These are phyloP conservation scores for Campylorhamphus procurvoides DNA, from an alignment of 2,113 vertebrate genomes.

Conservation along the genomic window DNA sequence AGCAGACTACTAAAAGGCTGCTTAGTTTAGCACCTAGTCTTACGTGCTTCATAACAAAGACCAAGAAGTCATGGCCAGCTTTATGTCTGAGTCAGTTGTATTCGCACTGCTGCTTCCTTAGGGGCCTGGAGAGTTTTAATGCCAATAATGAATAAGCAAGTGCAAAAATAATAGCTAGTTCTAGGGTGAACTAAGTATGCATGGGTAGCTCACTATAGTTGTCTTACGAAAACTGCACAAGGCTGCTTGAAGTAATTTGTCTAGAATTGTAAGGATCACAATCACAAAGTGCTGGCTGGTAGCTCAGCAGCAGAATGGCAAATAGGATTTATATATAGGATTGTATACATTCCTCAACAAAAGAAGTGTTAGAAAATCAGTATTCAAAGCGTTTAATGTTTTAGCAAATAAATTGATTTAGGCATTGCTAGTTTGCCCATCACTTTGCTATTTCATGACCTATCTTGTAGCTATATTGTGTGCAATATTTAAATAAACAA, in stretches of 20 bases:
- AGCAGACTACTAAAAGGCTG: neutral
- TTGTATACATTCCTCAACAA: neutral
- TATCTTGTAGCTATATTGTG: neutral
- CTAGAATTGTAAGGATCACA: neutral
- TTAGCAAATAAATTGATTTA: neutral
- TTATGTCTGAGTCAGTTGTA: neutral
- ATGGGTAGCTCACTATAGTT: neutral
- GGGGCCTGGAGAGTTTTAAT: neutral
- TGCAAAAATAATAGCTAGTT: neutral
- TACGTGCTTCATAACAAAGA: neutral
- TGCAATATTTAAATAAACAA: slow-evolving; percentile 10
- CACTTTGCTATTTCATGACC: neutral
- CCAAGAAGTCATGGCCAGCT: neutral
- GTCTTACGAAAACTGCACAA: neutral
- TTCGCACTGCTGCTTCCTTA: neutral
- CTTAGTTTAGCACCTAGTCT: neutral
- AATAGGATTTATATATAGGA: neutral
- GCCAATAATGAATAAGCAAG: neutral
- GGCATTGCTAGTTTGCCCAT: neutral
- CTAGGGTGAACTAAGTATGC: neutral
- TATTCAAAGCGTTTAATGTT: neutral
- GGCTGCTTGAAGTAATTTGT: neutral
- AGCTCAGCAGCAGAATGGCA: neutral
- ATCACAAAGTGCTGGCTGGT: neutral
- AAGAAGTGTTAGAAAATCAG: neutral